Evolutionary conservation across 2,113 vertebrate genomes (phyloP), one percentile per base, ranked within the genome.

Genomic region (Malaclemys terrapin): DNA sequence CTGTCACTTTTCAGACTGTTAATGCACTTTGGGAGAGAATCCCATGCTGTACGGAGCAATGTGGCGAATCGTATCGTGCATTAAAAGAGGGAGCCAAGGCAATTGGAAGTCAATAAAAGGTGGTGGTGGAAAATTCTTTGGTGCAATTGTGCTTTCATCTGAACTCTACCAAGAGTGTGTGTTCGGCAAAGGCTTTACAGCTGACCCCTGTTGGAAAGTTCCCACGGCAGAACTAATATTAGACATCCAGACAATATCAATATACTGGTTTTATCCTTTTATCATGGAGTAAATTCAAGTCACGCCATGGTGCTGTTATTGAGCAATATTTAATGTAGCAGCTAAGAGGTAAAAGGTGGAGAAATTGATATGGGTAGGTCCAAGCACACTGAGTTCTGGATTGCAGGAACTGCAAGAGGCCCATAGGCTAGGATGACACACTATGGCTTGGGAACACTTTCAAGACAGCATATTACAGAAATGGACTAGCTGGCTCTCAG

Each of bases 141-240:
- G 80, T 50, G 93, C 83, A 81, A 22, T 84, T 57, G 31, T 1
- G 1, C 57, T 91, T 86, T 91, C 91, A 16, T 93, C 75, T 54
- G 49, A 93, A 69, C 4, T 90, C 83, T 94, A 84, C 49, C 45
- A 62, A 16, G 54, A 69, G 0, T 0, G 94, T 94, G 94, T 94
- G 93, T 87, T 96, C 80, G 89, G 94, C 94, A 94, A 83, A 88
- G 75, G 83, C 94, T 96, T 92, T 69, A 42, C 93, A 80, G 79
- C 81, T 96, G 91, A 42, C 47, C 69, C 20, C 1, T 87, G 65
- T 27, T 93, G 88, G 84, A 84, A 94, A 93, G 95, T 89, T 92
- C 94, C 84, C 95, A 75, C 52, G 85, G 88, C 94, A 93, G 92
- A 69, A 81, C 85, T 96, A 59, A 10, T 85, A 52, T 95, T 91